Evolutionary conservation across 2,113 vertebrate genomes (phyloP), one percentile per base, ranked within the genome.

Genomic region (Oxyruncus cristatus): DNA sequence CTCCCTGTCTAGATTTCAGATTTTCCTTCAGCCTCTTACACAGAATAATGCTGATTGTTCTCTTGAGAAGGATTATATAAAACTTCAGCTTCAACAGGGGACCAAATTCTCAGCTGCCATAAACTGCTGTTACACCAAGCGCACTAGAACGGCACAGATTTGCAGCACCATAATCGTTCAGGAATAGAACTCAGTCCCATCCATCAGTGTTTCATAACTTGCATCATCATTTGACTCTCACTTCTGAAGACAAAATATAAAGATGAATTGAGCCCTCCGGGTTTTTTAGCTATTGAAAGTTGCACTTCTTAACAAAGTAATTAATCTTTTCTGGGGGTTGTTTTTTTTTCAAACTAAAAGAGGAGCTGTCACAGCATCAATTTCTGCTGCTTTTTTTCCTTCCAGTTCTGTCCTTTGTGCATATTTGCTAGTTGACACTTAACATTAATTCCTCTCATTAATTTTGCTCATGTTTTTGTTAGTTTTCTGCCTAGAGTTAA

Each of bases 231-330:
- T 61, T 93, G 67, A 93, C 90, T 49, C 81, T 92, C 71, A n/a
- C 49, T 82, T 63, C 85, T 92, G 72, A 73, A 90, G 85, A 95
- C 74, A 93, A 93, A 94, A 76, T 61, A 85, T 81, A 56, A 85
- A 96, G 92, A 94, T 76, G 27, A 80, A 97, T 92, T 27, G 75
- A 93, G 44, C 71, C 71, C 88, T 73, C 58, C 27, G 82, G 85
- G 58, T 41, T 96, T 94, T 85, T 73, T 27, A 88, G 66, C 75
- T 85, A 46, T 82, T 83, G 79, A 58, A 96, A 94, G 41, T 78
- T 94, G 53, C 58, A 61, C 53, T 93, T n/a, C 50, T 94, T 95
- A 94, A 65, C 52, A 77, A 42, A 27, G 44, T 76, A 91, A 95
- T 93, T 78, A 82, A 94, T 96, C 89, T 91, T 81, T 84, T 63